These are phyloP conservation scores for Diorhabda sublineata DNA, from an alignment of 1,140 invertebrate species.

Conservation along the genomic window DNA sequence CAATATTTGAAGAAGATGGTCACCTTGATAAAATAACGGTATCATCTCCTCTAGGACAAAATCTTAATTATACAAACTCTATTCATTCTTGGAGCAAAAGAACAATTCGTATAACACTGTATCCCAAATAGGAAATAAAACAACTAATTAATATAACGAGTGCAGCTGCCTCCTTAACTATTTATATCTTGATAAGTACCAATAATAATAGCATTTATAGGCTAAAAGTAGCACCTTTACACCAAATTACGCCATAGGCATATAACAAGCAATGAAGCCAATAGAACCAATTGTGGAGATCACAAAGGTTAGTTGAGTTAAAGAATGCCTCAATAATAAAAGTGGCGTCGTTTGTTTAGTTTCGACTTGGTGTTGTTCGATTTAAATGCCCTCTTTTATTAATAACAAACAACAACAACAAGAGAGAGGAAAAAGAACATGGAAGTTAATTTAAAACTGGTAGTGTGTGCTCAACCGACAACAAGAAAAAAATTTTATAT, in stretches of 20 bases:
- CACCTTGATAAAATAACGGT: no score
- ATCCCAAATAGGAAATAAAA: not conserved
- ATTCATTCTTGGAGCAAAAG: no score
- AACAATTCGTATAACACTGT: not conserved
- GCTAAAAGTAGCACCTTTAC: constrained; percentile 10
- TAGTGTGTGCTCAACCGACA: no score
- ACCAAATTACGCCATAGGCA: constrained; percentile 10
- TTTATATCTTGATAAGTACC: not conserved
- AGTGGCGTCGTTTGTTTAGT: constrained; percentile 4
- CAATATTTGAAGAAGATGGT: no score
- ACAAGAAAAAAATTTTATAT: no score
- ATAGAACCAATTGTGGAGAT: constrained; percentile 11
- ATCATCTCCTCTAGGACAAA: no score
- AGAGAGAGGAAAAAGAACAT: constrained; percentile 2
- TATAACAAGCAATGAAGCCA: constrained; percentile 6
- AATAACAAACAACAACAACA: not conserved
- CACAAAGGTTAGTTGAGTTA: constrained; percentile 11
- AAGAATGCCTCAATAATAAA: constrained; percentile 11
- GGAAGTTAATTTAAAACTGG: not conserved
- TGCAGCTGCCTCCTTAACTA: constrained; percentile 1
- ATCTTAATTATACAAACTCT: no score
- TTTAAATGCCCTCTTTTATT: constrained; percentile 2
- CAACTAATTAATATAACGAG: not conserved
- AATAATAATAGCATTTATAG: constrained; percentile 2
- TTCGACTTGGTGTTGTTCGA: not conserved